Conservation (phyloP, 2,888 invertebrate species). For the Rambutsinella grinnellia region DNA sequence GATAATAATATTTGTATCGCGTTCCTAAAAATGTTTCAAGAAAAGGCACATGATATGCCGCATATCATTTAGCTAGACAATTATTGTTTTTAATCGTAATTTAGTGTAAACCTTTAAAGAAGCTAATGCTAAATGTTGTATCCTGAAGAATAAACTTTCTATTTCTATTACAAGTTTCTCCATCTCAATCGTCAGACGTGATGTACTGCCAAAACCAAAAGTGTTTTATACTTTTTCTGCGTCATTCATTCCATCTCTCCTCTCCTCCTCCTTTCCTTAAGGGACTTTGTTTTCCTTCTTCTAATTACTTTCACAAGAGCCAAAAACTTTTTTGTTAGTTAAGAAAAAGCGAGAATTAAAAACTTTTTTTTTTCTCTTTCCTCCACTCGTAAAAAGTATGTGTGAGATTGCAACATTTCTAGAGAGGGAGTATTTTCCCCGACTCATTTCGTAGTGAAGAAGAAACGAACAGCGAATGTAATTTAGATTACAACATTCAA, state of each 20-base stretch:
- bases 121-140: too few species aligned
- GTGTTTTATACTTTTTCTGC: constrained; percentile 28
- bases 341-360: constrained; percentile 6
- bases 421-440: constrained; percentile 7
- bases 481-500: constrained; percentile 35
- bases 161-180: too few species aligned
- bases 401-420: not conserved
- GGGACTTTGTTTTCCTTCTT: constrained; percentile 20
- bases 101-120: too few species aligned
- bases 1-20: constrained; percentile 1
- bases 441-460: constrained; percentile 15
- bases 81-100: too few species aligned
- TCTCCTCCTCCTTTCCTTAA: constrained; percentile 13
- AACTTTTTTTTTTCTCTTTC: constrained; percentile 6
- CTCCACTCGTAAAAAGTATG: constrained; percentile 2
- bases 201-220: not conserved
- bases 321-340: constrained; percentile 31
- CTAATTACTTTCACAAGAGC: constrained; percentile 51
- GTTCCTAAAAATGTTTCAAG: not conserved
- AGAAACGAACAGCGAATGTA: constrained; percentile 29
- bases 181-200: not conserved
- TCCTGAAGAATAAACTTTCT: too few species aligned
- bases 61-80: too few species aligned
- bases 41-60: too few species aligned
- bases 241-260: constrained; percentile 28